phyloP scores from a whole-genome alignment of 2,888 invertebrate genomes.

The Chrysomela aeneicollis region DNA sequence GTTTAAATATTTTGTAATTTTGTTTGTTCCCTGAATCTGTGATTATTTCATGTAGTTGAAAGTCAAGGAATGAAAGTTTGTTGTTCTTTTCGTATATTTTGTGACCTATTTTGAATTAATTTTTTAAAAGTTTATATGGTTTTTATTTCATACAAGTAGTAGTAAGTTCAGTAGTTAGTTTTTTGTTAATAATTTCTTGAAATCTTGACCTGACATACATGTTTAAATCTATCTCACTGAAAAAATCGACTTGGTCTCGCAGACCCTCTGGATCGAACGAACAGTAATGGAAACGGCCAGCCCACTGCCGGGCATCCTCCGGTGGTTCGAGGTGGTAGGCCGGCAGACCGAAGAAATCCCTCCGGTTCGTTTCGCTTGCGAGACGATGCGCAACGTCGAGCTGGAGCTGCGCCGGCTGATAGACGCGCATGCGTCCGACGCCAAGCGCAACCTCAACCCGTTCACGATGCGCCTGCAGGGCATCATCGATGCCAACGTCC shows the following conservation, averaged over 20 bases:
- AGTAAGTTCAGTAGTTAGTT: too few species aligned
- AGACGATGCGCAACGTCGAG: conserved; percentile 91
- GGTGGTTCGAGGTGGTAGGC: conserved; percentile 91
- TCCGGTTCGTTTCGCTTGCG: conserved; percentile 88
- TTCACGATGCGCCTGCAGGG: conserved; percentile 91
- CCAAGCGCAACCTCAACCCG: conserved; percentile 85
- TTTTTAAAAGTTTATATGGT: too few species aligned
- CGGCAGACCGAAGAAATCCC: conserved; percentile 78
- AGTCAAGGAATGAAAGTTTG: too few species aligned
- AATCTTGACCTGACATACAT: too few species aligned
- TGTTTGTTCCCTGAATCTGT: too few species aligned
- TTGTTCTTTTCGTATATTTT: too few species aligned
- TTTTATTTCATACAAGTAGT: too few species aligned
- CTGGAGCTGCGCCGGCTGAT: conserved; percentile 84
- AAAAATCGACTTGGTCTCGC: conserved; percentile 46
- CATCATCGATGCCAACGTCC: conserved; percentile 95
- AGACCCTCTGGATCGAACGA: conserved; percentile 93
- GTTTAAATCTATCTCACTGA: neutral
- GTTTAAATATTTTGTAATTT: too few species aligned
- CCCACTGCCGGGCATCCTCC: conserved; percentile 87
- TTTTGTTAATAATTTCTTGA: too few species aligned
- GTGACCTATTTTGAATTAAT: too few species aligned
- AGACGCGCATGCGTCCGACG: conserved; percentile 80
- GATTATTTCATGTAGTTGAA: too few species aligned
- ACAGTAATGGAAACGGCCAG: conserved; percentile 85